Evolutionary conservation across 2,888 invertebrate species (phyloP).

Genomic region (Nemurella pictetii): DNA sequence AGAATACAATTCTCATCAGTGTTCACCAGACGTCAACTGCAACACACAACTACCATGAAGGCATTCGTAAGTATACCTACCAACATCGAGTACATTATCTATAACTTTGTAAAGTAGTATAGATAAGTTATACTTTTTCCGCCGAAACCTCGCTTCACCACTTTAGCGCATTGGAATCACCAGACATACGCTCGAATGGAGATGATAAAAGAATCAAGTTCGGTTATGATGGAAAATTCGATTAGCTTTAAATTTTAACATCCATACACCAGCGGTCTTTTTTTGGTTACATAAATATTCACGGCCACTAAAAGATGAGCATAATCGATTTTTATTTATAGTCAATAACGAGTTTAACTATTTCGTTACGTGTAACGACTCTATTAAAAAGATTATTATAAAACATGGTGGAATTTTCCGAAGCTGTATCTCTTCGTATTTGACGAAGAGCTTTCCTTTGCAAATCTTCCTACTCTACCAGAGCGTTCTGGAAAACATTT

Average conservation of each 20-base stretch:
- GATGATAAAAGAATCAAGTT: too few species aligned
- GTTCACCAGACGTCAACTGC: background rate
- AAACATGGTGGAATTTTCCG: too few species aligned
- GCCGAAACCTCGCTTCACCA: background rate
- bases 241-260: background rate
- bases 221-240: background rate
- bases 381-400: too few species aligned
- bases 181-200: too few species aligned
- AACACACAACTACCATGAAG: slow-evolving; percentile 10
- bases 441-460: too few species aligned
- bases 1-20: background rate
- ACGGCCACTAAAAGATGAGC: background rate
- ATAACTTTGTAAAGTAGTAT: background rate
- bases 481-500: too few species aligned
- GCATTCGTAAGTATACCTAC: slow-evolving; percentile 17
- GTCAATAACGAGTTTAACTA: too few species aligned
- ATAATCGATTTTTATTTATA: too few species aligned
- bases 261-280: background rate
- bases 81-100: background rate
- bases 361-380: too few species aligned
- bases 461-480: too few species aligned
- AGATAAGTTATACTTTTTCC: background rate
- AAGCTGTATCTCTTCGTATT: too few species aligned
- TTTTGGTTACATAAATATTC: background rate
- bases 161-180: background rate